Evolutionary conservation across 2,113 vertebrate genomes (phyloP).

Genomic region (Fulmarus glacialis): DNA sequence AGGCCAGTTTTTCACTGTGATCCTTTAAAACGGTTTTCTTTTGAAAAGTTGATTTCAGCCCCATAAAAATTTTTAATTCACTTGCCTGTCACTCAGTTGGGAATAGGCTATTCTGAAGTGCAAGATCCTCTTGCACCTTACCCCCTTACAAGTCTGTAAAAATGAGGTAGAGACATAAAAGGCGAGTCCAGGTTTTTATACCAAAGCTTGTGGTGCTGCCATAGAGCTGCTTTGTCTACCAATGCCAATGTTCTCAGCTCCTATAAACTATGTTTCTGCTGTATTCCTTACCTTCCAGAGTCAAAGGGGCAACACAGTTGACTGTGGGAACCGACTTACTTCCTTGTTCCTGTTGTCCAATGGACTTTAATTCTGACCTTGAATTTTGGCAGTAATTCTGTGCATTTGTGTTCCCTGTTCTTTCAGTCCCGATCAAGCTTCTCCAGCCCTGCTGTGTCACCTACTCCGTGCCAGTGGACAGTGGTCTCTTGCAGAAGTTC

Average conservation of each 20-base stretch:
- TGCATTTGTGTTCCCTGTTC: neutral
- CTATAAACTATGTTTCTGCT: neutral
- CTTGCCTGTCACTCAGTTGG: neutral
- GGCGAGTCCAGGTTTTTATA: neutral
- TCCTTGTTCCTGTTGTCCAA: neutral
- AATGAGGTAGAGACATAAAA: neutral
- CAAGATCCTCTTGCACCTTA: neutral
- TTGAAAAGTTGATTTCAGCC: neutral
- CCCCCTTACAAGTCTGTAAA: neutral
- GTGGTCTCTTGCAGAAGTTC: neutral
- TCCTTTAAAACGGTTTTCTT: neutral
- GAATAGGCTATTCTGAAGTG: neutral
- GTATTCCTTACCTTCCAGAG: neutral
- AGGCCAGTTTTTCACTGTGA: neutral
- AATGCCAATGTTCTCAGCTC: neutral
- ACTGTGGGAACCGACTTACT: neutral
- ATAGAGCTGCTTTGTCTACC: neutral
- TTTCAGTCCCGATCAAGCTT: neutral
- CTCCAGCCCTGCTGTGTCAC: neutral
- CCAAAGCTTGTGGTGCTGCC: neutral
- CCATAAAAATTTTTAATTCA: neutral
- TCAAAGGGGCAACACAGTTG: fast-evolving
- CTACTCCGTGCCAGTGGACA: neutral
- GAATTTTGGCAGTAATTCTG: neutral
- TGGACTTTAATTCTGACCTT: neutral